Base-by-base conservation (phyloP, 2,888 invertebrate species). In the Temnothorax rugatulus region DNA sequence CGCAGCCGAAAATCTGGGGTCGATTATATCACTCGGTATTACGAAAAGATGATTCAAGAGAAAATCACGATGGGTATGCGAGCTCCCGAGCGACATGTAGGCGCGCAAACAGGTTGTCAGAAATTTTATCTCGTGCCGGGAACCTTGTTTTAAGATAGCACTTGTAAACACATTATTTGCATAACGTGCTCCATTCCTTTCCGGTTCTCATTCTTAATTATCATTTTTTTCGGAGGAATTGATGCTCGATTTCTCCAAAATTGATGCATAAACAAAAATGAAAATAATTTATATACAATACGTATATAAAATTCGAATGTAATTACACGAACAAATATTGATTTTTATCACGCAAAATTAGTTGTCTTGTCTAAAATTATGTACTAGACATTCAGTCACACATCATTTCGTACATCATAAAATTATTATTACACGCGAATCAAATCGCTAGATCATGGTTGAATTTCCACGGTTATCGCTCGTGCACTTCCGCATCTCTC, bases 21-120 rank as follows among this genome's bases (percentile, higher is more conserved):
- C 73, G 79, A 54, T 89, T 89, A 88, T 90, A 85, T 89, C 89
- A 89, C 83, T 69, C 29, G 84, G 82, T 89, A 88, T 89, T 89
- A 89, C 90, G 89, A 89, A 89, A 87, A 89, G 68, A 84, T 89
- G 90, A 89, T 89, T 89, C 89, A 89, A 82, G 82, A 71, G 81
- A 85, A 50, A 85, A 86, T 84, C 76, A 54, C 86, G 88, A 29
- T 69, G 18, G 61, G 85, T 84, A 86, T 77, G 89, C 76, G 63
- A 63, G n/a, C 29, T 47, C 52, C 13, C 52, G 13, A 21, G 47
- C 52, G 41, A 54, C 2, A 76, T 34, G 15, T 13, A 38, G 7
- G 11, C 41, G 29, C n/a, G 41, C 50, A 82, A 88, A 89, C 87
- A 83, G 89, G 84, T 85, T 87, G 87, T 87, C 77, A 83, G 73